These are phyloP conservation scores for Tenualosa thibaudeaui DNA, from an alignment of 2,797 vertebrate genomes.

Conservation along the genomic window DNA sequence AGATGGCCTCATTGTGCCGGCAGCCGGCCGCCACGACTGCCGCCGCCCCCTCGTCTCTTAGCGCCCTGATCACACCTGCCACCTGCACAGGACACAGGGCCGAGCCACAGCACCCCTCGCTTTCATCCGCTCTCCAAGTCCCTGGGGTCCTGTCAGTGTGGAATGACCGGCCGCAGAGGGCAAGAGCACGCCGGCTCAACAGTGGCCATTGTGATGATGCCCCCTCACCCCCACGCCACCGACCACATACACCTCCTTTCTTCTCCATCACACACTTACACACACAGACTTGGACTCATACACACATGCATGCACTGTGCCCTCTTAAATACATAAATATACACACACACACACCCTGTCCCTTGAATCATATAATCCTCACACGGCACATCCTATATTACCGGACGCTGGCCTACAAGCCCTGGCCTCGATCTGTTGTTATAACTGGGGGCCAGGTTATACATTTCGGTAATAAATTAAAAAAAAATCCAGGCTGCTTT, in stretches of 20 bases:
- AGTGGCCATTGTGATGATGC: slow-evolving; percentile 38
- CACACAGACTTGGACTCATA: background rate
- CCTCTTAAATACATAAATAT: background rate
- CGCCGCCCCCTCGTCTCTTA: slow-evolving; percentile 63
- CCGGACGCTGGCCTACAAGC: slow-evolving; percentile 8
- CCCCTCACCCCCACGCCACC: background rate
- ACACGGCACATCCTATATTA: background rate
- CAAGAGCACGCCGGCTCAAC: slow-evolving; percentile 34
- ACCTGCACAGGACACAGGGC: slow-evolving; percentile 67
- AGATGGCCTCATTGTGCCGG: slow-evolving; percentile 72
- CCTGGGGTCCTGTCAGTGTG: slow-evolving; percentile 69
- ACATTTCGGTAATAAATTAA: slow-evolving; percentile 8
- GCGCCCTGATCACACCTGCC: slow-evolving; percentile 76
- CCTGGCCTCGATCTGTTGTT: background rate
- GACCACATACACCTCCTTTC: background rate
- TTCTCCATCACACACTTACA: background rate
- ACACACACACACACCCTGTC: background rate
- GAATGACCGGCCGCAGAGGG: slow-evolving; percentile 64
- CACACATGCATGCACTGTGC: background rate
- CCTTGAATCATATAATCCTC: background rate
- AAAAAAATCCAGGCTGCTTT: background rate
- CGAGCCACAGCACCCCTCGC: background rate
- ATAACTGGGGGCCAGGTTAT: slow-evolving; percentile 11
- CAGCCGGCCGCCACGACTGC: slow-evolving; percentile 35
- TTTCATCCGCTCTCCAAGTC: slow-evolving; percentile 60